Evolutionary conservation across 2,113 vertebrate genomes (phyloP).

Genomic region (Cranoglanis bouderius): DNA sequence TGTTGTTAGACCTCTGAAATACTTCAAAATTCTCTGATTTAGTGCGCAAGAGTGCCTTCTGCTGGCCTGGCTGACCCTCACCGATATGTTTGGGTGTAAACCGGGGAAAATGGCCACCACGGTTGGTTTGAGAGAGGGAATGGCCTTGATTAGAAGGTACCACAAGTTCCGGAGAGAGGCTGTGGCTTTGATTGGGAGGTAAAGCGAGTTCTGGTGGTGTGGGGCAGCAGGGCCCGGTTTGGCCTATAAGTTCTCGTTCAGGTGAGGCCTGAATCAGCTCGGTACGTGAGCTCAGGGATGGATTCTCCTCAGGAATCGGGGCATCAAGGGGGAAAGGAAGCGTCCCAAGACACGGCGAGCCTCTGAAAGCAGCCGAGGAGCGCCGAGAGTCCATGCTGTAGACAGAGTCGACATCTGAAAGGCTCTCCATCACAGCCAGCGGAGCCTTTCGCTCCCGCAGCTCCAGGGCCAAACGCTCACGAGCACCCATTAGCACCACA

Average conservation of each 20-base stretch:
- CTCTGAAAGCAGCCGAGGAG: slow-evolving; percentile 90
- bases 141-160: slow-evolving; percentile 62
- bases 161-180: neutral
- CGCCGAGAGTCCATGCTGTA: slow-evolving; percentile 96
- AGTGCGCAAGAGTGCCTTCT: slow-evolving; percentile 48
- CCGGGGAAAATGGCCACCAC: slow-evolving; percentile 71
- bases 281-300: slow-evolving; percentile 93
- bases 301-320: slow-evolving; percentile 93
- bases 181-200: slow-evolving; percentile 63
- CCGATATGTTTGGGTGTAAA: slow-evolving; percentile 64
- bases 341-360: slow-evolving; percentile 90
- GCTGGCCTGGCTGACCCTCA: slow-evolving; percentile 62
- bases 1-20: slow-evolving; percentile 65
- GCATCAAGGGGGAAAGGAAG: slow-evolving; percentile 94
- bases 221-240: slow-evolving; percentile 72
- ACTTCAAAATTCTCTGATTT: slow-evolving; percentile 58
- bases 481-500: slow-evolving; percentile 89
- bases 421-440: slow-evolving; percentile 94
- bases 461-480: slow-evolving; percentile 89
- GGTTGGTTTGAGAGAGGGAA: slow-evolving; percentile 26
- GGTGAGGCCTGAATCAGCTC: slow-evolving; percentile 89
- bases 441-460: slow-evolving; percentile 91
- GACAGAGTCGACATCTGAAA: slow-evolving; percentile 93
- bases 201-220: slow-evolving; percentile 63
- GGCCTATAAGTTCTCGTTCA: slow-evolving; percentile 69